Percentiles rank a stretch among this genome's conserved stretches.
Conservation (phyloP, 2,797 vertebrate genomes). For the Pelodytes ibericus region DNA sequence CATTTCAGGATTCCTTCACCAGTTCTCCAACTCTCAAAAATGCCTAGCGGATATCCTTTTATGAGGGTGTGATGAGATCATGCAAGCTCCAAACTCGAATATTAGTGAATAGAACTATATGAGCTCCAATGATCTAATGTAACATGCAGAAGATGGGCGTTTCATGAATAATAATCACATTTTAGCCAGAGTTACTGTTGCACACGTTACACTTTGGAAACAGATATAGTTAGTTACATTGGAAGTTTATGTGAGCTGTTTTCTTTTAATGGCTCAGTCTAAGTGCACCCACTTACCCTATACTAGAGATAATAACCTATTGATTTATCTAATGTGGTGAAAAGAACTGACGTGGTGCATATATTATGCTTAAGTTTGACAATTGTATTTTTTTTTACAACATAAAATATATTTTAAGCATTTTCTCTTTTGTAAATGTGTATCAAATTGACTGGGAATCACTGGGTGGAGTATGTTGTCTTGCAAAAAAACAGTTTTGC, state of each 20-base stretch:
- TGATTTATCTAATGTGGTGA: neutral
- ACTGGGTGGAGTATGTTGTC: neutral
- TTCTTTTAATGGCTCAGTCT: neutral
- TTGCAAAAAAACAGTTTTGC: neutral
- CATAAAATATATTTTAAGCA: neutral
- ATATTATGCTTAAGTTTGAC: neutral
- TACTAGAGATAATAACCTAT: neutral
- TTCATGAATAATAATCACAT: too few species aligned
- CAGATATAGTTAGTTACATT: neutral
- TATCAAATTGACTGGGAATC: neutral
- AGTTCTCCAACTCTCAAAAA: too few species aligned
- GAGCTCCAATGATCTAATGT: too few species aligned
- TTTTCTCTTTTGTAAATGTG: neutral
- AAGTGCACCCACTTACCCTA: neutral
- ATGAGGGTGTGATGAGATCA: too few species aligned
- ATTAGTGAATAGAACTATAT: too few species aligned
- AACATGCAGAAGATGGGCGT: too few species aligned
- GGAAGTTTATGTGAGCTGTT: slow-evolving; percentile 10
- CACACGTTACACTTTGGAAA: slow-evolving; percentile 1
- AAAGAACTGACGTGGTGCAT: neutral
- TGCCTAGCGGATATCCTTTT: too few species aligned
- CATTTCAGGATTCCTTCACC: too few species aligned
- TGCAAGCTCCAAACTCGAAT: too few species aligned
- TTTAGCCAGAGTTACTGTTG: too few species aligned
- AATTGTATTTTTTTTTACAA: neutral